Percentiles rank a stretch among this genome's conserved stretches.
Conservation (phyloP, 2,888 invertebrate genomes). For the Parapristionchus giblindavisi region DNA sequence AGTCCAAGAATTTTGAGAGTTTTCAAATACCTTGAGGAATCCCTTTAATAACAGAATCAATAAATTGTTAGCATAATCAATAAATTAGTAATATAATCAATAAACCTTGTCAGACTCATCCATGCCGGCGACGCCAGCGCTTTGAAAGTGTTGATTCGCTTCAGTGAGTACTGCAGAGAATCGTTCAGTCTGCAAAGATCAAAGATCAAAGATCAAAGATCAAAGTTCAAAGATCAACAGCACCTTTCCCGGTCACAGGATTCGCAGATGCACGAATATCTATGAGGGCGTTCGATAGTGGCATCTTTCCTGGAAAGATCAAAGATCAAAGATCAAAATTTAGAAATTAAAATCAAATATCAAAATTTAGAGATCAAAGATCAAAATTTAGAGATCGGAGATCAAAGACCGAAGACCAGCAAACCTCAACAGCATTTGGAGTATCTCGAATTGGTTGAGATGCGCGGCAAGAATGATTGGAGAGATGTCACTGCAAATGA, state of each 20-base stretch:
- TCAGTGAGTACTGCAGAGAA: slow-evolving; percentile 73
- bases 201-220: slow-evolving; percentile 71
- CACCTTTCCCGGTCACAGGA: slow-evolving; percentile 52
- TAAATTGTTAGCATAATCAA: neutral
- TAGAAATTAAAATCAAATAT: neutral
- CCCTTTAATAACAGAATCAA: no score
- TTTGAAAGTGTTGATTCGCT: slow-evolving; percentile 72
- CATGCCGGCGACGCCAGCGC: slow-evolving; percentile 75
- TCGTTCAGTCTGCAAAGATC: slow-evolving; percentile 69
- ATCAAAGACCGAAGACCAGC: neutral
- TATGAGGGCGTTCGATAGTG: slow-evolving; percentile 64
- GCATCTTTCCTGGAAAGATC: slow-evolving; percentile 64
- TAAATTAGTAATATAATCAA: neutral
- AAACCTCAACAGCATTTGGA: slow-evolving; percentile 72
- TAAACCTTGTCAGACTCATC: slow-evolving; percentile 73
- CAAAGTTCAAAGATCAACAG: slow-evolving; percentile 17
- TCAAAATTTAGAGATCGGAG: neutral
- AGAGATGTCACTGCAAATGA: slow-evolving; percentile 62
- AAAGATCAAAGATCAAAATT: neutral
- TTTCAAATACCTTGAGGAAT: no score
- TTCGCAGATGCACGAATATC: slow-evolving; percentile 56
- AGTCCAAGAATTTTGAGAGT: no score
- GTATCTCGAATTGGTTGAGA: slow-evolving; percentile 75
- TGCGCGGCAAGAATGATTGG: slow-evolving; percentile 67
- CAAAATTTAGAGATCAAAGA: neutral